Conservation (phyloP, 2,888 invertebrate species). For the Alviniconcha strummeri region DNA sequence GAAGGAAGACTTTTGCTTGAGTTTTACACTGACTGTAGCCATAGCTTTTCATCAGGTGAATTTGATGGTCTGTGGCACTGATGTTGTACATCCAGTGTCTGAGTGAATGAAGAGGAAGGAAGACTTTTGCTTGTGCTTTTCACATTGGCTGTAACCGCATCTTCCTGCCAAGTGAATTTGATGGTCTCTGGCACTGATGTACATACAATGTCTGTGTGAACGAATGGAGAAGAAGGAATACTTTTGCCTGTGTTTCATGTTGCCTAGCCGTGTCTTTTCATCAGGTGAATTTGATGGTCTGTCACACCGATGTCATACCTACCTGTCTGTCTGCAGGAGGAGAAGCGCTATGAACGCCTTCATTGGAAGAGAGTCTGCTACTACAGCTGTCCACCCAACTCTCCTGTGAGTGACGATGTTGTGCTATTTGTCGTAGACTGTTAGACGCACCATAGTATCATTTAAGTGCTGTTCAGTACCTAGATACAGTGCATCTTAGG, state of each 20-base stretch:
- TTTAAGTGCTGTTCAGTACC: no score
- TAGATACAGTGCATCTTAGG: no score
- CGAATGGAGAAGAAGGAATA: background rate
- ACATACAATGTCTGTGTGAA: background rate
- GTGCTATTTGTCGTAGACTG: background rate
- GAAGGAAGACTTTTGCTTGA: no score
- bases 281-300: no score
- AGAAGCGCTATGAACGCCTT: slow-evolving; percentile 28
- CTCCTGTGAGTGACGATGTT: slow-evolving; percentile 13
- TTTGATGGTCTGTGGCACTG: no score
- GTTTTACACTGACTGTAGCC: no score
- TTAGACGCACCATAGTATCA: no score
- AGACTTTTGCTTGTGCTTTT: no score
- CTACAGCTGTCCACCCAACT: slow-evolving; percentile 29
- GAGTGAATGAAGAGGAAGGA: no score
- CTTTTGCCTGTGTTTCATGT: background rate
- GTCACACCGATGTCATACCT: background rate
- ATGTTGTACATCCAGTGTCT: no score
- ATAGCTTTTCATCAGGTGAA: no score
- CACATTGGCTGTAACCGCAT: no score
- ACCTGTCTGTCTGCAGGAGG: background rate
- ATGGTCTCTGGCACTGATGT: background rate
- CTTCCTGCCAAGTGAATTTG: background rate
- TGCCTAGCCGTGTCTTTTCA: background rate
- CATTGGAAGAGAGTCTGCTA: slow-evolving; percentile 33